Evolutionary conservation across 2,797 vertebrate genomes (phyloP), one percentile per base, ranked within the genome.

Genomic region (Rhabdomys pumilio): DNA sequence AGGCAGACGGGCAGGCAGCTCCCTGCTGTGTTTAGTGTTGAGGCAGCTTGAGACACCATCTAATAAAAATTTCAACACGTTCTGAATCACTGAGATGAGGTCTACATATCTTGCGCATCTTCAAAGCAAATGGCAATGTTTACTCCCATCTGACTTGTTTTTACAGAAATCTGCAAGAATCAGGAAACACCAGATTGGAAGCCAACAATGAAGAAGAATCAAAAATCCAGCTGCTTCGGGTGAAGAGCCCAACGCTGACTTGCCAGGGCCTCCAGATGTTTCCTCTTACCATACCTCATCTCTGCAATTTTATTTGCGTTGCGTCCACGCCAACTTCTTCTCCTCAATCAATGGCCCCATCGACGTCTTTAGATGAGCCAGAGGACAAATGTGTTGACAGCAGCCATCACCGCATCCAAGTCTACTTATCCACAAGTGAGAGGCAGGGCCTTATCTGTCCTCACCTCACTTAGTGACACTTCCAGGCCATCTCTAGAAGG

Each of bases 261-360:
- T 67, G 88, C 93, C 82, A 90, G 97, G 47, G 22, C 88, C 50
- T 90, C 89, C 98, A 98, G 98, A 91, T 97, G 98, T 96, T 98
- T 98, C 98, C 98, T 98, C 97, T 94, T 0, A n/a, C 92, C 55
- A 72, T 15, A 82, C 57, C 82, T 88, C 95, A 47, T 90, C 96
- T 87, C 90, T 96, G 91, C 88, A 20, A 20, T 94, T 92, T 94
- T 89, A 88, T 97, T 96, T 93, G 65, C 11, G 2, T 34, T 93
- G 83, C 61, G 15, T 24, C 26, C 73, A 61, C 53, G 96, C 96
- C 97, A 96, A 12, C 91, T 93, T 95, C 97, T 96, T 97, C 94
- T 55, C 57, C 94, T 94, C 61, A 44, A 77, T 75, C 86, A n/a
- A 2, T 22, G 41, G 15, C 59, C 90, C 77, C 76, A 38, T 2